These are phyloP conservation scores for Cremastinae sp. DNA, from an alignment of 2,888 invertebrate genomes.

Conservation along the genomic window DNA sequence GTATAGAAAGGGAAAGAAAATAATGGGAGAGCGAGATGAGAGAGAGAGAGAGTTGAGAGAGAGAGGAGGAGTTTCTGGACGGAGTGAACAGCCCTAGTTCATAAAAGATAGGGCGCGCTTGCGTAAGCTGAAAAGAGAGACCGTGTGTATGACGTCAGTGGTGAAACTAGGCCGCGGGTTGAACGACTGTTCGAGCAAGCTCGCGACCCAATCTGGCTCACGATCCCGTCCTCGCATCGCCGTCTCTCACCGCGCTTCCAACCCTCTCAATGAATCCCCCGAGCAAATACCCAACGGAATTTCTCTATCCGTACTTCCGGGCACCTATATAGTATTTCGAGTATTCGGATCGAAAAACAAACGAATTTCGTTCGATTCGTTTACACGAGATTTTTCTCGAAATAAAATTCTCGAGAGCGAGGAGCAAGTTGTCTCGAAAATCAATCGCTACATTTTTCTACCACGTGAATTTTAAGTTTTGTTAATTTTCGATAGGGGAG, in stretches of 20 bases:
- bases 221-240: slow-evolving; percentile 42
- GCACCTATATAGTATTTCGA: too few species aligned
- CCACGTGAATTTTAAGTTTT: too few species aligned
- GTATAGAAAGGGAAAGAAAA: not conserved
- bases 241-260: slow-evolving; percentile 34
- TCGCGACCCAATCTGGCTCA: slow-evolving; percentile 74
- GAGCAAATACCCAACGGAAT: not conserved
- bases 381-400: too few species aligned
- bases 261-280: slow-evolving; percentile 54
- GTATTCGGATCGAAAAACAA: too few species aligned
- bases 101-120: slow-evolving; percentile 56
- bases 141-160: slow-evolving; percentile 75
- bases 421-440: too few species aligned
- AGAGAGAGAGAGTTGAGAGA: not conserved
- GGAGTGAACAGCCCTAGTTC: slow-evolving; percentile 51
- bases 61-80: slow-evolving; percentile 16
- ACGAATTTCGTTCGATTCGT: too few species aligned
- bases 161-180: slow-evolving; percentile 78
- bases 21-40: not conserved
- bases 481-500: too few species aligned
- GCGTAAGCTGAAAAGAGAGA: slow-evolving; percentile 59
- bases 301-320: too few species aligned
- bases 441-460: too few species aligned
- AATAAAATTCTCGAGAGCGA: too few species aligned
- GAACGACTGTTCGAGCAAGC: slow-evolving; percentile 77